Evolutionary conservation across 2,113 vertebrate species (phyloP).

Genomic region (Cardinalis cardinalis): DNA sequence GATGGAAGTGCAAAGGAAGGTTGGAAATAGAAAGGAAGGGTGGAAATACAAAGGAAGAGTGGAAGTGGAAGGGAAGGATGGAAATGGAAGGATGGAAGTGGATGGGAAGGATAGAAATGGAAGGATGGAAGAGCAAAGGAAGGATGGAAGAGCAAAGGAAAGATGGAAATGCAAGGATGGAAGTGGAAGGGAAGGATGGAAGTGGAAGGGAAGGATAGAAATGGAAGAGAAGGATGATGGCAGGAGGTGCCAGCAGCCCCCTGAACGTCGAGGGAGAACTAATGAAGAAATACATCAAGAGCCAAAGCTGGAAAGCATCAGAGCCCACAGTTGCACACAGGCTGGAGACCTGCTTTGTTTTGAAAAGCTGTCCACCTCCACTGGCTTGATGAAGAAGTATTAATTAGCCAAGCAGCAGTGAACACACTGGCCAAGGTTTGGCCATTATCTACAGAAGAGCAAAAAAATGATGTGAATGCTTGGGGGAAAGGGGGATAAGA

Average conservation of each 20-base stretch:
- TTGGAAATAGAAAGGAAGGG: not conserved
- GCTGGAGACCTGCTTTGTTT: not conserved
- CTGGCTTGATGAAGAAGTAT: not conserved
- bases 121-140: too few species aligned
- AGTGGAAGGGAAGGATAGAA: too few species aligned
- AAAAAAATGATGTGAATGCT: not conserved
- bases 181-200: too few species aligned
- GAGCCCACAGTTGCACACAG: not conserved
- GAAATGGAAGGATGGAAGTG: too few species aligned
- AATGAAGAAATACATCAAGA: not conserved
- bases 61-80: not conserved
- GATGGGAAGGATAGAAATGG: too few species aligned
- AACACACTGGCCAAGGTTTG: not conserved
- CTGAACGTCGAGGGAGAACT: not conserved
- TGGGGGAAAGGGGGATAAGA: not conserved
- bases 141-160: too few species aligned
- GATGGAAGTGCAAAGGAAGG: accelerated
- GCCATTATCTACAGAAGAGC: not conserved
- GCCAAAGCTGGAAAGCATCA: not conserved
- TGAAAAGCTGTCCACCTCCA: not conserved
- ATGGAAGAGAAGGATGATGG: not conserved
- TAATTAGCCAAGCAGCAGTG: not conserved
- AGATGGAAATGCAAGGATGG: too few species aligned
- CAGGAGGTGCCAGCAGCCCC: not conserved
- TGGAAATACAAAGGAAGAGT: not conserved